Conservation (phyloP, 2,888 invertebrate species). For the Tenthredo notha region DNA sequence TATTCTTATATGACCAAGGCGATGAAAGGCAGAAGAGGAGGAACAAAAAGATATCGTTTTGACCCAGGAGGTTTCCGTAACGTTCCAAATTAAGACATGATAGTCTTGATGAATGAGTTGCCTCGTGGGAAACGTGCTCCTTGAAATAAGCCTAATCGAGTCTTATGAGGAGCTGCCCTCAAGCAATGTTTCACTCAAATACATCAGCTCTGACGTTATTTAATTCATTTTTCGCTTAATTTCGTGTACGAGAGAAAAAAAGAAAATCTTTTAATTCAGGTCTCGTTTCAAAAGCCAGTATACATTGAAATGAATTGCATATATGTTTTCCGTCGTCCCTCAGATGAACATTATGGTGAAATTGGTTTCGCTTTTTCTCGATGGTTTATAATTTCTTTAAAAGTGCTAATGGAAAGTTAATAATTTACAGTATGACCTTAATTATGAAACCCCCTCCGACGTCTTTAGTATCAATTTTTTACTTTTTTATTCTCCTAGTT, state of each 20-base stretch:
- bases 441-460: not conserved
- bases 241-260: not conserved
- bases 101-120: conserved; percentile 22
- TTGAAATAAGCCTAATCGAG: conserved; percentile 18
- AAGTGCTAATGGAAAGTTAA: not conserved
- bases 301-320: conserved; percentile 12
- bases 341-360: not conserved
- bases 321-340: not conserved
- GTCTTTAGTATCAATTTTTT: not conserved
- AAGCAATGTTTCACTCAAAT: conserved; percentile 17
- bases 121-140: conserved; percentile 1
- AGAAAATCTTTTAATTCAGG: not conserved
- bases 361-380: not conserved
- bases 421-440: not conserved
- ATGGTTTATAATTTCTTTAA: not conserved
- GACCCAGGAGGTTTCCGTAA: not conserved
- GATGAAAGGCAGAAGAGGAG: not conserved
- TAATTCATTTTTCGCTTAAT: not conserved
- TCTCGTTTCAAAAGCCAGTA: not conserved
- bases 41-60: not conserved
- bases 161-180: conserved; percentile 9
- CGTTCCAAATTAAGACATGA: conserved; percentile 8
- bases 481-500: not conserved
- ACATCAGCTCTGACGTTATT: conserved; percentile 7
- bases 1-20: not conserved